Evolutionary conservation across 2,113 vertebrate genomes (phyloP), one percentile per base, ranked within the genome.

Genomic region (Corydoras maculifer): DNA sequence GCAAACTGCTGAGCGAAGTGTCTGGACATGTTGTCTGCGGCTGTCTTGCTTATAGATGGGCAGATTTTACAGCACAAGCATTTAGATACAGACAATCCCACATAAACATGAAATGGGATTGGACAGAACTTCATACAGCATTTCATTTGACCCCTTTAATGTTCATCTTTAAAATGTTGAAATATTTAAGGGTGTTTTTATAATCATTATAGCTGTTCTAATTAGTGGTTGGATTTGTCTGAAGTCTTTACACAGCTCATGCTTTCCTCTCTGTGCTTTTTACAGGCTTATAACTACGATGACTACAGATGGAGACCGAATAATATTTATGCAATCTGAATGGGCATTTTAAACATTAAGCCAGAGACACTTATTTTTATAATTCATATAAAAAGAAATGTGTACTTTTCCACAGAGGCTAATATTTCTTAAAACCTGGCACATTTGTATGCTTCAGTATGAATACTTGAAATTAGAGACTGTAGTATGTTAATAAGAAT

Each of bases 321-420:
- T 86, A 81, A 87, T 83, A 74, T 84, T 88, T 89, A 91, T 89
- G 88, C 89, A 90, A 90, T 86, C 81, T 78, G 58, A 80, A 81
- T 79, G 86, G 87, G 87, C 80, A 87, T 89, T 90, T 90, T 87
- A 70, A 89, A 85, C 84, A 87, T 58, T 75, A 72, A 72, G 66
- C 67, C 70, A 76, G 65, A 82, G 68, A 82, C 82, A 64, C 79
- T 81, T 90, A 90, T 90, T 90, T 90, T 90, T 90, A 59, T 89
- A 88, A 79, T 72, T 84, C 81, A 77, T 65, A 80, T 69, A 62
- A 81, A 80, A 77, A 79, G 82, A 69, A 87, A 88, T 88, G 84
- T 89, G 87, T 88, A 89, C 84, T 85, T 90, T 84, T 87, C 87
- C 86, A 84, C 87, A 85, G 76, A 80, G 58, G 65, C 68, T 66